Evolutionary conservation across 1,140 invertebrate species (phyloP).

Genomic region (Pantala flavescens): DNA sequence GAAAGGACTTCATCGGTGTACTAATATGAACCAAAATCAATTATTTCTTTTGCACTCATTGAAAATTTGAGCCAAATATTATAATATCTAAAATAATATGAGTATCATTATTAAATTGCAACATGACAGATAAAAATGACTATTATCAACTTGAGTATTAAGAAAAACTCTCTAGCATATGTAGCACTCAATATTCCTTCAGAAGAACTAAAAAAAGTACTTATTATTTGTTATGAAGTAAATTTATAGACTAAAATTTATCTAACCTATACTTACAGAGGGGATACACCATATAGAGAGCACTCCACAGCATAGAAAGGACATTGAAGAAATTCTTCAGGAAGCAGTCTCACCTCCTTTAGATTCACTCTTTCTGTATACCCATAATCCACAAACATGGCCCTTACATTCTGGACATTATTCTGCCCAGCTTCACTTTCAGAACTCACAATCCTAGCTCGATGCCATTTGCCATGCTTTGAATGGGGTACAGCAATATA

Average conservation of each 20-base stretch:
- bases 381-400: neutral
- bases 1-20: no score
- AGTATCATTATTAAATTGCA: no score
- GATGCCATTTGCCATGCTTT: neutral
- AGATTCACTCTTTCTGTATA: neutral
- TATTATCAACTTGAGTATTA: no score
- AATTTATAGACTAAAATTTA: neutral
- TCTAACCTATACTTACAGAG: neutral
- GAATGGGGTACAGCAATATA: neutral
- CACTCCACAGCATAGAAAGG: neutral
- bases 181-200: no score
- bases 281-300: neutral
- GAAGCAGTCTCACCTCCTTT: neutral
- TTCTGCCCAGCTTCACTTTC: neutral
- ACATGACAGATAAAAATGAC: no score
- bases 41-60: no score
- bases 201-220: no score
- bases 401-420: neutral
- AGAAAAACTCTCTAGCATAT: no score
- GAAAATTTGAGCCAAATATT: no score
- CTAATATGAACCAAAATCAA: no score
- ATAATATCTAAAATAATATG: no score
- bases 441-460: neutral
- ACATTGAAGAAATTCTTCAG: neutral
- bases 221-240: no score